Evolutionary conservation across 2,797 vertebrate genomes (phyloP).

Genomic region (Peromyscus eremicus): DNA sequence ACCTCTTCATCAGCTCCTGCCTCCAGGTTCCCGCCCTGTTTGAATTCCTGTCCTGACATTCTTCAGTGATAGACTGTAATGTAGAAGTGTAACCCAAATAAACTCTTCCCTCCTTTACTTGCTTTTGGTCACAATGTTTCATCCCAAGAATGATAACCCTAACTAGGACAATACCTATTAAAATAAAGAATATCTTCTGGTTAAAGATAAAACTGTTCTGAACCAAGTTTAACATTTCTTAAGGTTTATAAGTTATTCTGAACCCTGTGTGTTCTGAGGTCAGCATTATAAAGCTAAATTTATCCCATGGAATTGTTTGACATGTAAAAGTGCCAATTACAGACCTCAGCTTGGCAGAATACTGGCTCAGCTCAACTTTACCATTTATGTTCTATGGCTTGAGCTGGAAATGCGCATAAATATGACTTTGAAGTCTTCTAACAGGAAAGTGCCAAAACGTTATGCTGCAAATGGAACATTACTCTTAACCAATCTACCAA

Average conservation of each 20-base stretch:
- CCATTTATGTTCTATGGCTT: conserved; percentile 35
- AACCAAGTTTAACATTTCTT: conserved; percentile 20
- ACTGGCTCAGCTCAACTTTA: conserved; percentile 47
- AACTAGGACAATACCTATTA: background rate
- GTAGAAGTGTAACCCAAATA: background rate
- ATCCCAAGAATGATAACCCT: background rate
- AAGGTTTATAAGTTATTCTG: conserved; percentile 56
- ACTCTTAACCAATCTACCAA: conserved; percentile 16
- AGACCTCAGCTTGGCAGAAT: conserved; percentile 38
- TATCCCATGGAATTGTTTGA: conserved; percentile 23
- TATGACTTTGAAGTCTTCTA: conserved; percentile 50
- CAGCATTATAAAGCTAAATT: conserved; percentile 45
- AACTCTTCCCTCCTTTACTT: background rate
- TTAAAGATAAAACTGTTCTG: conserved; percentile 32
- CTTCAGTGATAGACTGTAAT: background rate
- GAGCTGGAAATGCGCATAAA: conserved; percentile 44
- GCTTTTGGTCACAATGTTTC: background rate
- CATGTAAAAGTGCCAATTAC: conserved; percentile 12
- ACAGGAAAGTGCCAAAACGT: conserved; percentile 24
- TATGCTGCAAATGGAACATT: conserved; percentile 39
- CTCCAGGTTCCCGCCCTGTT: background rate
- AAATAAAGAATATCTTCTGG: conserved; percentile 27
- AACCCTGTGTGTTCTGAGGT: background rate
- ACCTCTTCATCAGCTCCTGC: background rate
- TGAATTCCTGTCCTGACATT: background rate